Base-by-base conservation (phyloP, 2,797 vertebrate genomes). In the Anabas testudineus region DNA sequence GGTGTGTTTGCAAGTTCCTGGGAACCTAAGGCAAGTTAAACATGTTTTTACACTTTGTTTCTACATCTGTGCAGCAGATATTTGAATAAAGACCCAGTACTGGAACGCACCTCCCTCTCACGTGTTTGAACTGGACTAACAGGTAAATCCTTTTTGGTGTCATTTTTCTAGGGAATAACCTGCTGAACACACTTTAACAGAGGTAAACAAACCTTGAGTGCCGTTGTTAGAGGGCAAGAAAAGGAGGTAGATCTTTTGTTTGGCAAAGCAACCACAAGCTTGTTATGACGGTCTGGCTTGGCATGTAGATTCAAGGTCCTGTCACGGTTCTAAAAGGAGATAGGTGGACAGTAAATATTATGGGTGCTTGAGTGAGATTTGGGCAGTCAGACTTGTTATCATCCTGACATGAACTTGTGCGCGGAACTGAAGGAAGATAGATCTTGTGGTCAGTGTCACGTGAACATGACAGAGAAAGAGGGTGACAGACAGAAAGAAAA, bases 301-400 rank as follows among this genome's bases (percentile, higher is more conserved):
- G 70, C 56, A 0, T 43, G 41, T 32, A 12, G 55, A 77, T 37
- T 80, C 71, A 86, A 68, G 78, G 78, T 56, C 28, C 21, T 21
- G 46, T 34, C 45, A 3, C 0, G 32, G 16, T 52, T 42, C 19
- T 4, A 22, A 67, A 43, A 10, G 9, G 0, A 71, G 80, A 76
- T 78, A 70, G 74, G 62, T 48, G 26, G 61, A 64, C 24, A 6
- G 76, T 66, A 83, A 90, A 80, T 71, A 72, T 86, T 80, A 48
- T 70, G 62, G 63, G 43, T 28, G 62, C 45, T 64, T 4, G 9
- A 19, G 54, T 72, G 48, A 74, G 71, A 71, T 60, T 62, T 42
- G 22, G 10, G 19, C 53, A 22, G 7, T 12, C 0, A 0, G 48
- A 37, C 14, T 22, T 58, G 24, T 47, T 3, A n/a, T 54, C 43